Conservation (phyloP, 2,888 invertebrate genomes). For the Hyppa rectilinea region DNA sequence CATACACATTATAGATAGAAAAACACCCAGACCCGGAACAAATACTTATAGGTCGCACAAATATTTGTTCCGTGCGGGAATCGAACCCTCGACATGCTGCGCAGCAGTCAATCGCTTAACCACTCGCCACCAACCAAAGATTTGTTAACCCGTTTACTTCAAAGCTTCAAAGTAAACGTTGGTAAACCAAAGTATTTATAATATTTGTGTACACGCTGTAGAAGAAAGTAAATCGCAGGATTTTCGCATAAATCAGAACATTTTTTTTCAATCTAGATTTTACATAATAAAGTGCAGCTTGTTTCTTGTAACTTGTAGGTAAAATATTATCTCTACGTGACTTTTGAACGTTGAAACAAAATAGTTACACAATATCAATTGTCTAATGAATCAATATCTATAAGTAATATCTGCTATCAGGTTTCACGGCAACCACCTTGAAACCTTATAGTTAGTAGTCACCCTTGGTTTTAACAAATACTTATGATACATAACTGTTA, state of each 20-base stretch:
- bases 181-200: slow-evolving; percentile 41
- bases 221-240: slow-evolving; percentile 10
- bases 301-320: slow-evolving; percentile 2
- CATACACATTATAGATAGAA: no score
- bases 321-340: slow-evolving; percentile 29
- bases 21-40: no score
- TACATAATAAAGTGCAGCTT: not conserved
- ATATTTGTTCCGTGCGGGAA: no score
- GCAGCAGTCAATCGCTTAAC: no score
- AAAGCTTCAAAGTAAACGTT: slow-evolving; percentile 32
- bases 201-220: slow-evolving; percentile 14
- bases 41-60: no score
- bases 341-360: slow-evolving; percentile 21
- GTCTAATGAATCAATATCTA: slow-evolving; percentile 26
- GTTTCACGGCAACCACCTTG: slow-evolving; percentile 50
- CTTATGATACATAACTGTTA: no score
- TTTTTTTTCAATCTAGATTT: not conserved
- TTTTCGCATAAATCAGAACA: slow-evolving; percentile 13
- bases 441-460: slow-evolving; percentile 35
- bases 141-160: slow-evolving; percentile 35
- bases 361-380: slow-evolving; percentile 28
- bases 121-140: no score
- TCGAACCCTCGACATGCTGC: no score
- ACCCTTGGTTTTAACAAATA: slow-evolving; percentile 25
- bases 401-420: slow-evolving; percentile 30